Base-by-base conservation (phyloP, 2,113 vertebrate species). In the Malurus cyaneus region DNA sequence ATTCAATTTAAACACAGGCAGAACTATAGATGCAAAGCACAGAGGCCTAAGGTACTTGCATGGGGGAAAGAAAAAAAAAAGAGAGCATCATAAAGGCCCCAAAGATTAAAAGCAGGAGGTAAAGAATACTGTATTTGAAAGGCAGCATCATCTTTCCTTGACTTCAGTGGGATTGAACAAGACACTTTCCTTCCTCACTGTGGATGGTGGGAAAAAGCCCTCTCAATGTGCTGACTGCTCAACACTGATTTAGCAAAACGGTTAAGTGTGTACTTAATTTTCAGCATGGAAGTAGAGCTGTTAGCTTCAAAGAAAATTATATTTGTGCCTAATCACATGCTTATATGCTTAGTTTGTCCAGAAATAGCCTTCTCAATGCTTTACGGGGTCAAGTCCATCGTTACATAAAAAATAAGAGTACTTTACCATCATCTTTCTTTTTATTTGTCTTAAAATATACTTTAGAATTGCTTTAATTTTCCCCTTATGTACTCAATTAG, bases 1-100 rank as follows among this genome's bases (percentile, higher is more conserved):
- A 98, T 98, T 98, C 97, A 98, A 34, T 96, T 97, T 95, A 94
- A 97, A 97, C 94, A 95, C 94, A 97, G 97, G 96, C 96, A 97
- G 93, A 91, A 74, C 66, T 80, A 94, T 78, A 89, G 88, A 89
- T 92, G 88, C 95, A 89, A 91, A 95, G 65, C 72, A 92, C 42
- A 56, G 88, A 96, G 92, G 88, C 82, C 69, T 70, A 93, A 74
- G 57, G 86, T 96, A 91, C 47, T 95, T 72, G 66, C 88, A 91
- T 42, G 73, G 44, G 52, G 10, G 5, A 14, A 50, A 65, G 3
- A 13, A 34, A 18, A 11, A 11, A 16, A 26, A 16, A 6, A 32
- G 39, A 44, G 17, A 49, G 4, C 29, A 41, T 85, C 28, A 69
- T 79, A 93, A 95, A 86, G 92, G 76, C 89, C 94, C 86, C 93